A percentile compares a stretch with the other conserved stretches of the same genome.
Conservation (phyloP, 2,888 invertebrate species). For the Meganola albula region DNA sequence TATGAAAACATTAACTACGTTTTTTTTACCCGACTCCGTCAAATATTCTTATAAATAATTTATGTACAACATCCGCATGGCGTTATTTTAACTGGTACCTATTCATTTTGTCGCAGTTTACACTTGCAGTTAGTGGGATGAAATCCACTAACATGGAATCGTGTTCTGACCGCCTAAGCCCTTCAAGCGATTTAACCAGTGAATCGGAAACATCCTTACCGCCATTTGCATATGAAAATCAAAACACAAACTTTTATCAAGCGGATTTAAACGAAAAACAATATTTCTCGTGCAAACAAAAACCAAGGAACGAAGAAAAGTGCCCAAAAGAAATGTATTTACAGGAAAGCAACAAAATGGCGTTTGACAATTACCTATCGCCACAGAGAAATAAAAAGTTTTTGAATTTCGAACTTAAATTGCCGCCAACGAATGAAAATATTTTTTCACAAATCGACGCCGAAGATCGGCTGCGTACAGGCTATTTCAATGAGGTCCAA, state of each 20-base stretch:
- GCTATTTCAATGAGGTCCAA: conserved; percentile 48
- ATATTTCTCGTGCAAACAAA: conserved; percentile 62
- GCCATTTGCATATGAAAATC: conserved; percentile 61
- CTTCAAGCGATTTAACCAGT: conserved; percentile 64
- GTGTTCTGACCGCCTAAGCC: conserved; percentile 65
- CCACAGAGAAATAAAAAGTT: conserved; percentile 62
- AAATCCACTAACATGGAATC: conserved; percentile 72
- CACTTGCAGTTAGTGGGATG: conserved; percentile 39
- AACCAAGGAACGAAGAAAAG: conserved; percentile 47
- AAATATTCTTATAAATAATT: conserved; percentile 35
- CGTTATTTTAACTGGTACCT: not conserved
- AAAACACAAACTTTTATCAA: conserved; percentile 53
- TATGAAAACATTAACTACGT: conserved; percentile 46
- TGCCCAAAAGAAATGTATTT: conserved; percentile 52
- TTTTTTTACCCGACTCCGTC: conserved; percentile 43
- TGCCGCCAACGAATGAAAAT: conserved; percentile 59
- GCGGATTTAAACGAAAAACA: conserved; percentile 58
- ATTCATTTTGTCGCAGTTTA: conserved; percentile 12
- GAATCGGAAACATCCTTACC: conserved; percentile 68
- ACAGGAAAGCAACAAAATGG: conserved; percentile 61
- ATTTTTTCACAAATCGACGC: conserved; percentile 61
- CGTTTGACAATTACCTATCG: conserved; percentile 56
- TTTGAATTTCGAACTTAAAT: conserved; percentile 69
- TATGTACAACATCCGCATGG: conserved; percentile 27
- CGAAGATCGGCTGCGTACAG: conserved; percentile 55